Evolutionary conservation across 1,140 invertebrate species (phyloP).

Genomic region (Panagrolaimus sp.): DNA sequence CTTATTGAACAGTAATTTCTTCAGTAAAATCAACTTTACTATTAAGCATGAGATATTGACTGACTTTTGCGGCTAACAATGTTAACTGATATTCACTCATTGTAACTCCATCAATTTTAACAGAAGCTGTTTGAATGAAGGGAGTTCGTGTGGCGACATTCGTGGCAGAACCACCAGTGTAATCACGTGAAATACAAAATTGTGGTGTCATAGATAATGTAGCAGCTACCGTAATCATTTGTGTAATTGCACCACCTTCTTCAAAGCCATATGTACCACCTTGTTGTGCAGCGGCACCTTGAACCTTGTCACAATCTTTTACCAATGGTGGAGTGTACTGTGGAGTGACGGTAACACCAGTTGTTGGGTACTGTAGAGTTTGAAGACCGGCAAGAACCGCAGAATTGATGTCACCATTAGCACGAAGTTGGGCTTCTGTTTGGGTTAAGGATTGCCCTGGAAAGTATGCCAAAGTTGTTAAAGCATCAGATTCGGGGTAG

Average conservation of each 20-base stretch:
- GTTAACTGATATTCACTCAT: constrained; percentile 10
- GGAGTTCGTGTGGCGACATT: not conserved
- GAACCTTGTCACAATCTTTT: constrained; percentile 16
- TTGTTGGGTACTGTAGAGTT: not conserved
- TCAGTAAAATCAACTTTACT: constrained; percentile 4
- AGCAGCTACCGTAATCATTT: not conserved
- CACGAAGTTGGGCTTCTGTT: not conserved
- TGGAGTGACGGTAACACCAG: not conserved
- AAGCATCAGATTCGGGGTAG: constrained; percentile 9
- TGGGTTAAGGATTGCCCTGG: constrained; percentile 17
- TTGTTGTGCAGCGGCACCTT: not conserved
- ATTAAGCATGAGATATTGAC: not conserved
- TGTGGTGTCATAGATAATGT: not conserved
- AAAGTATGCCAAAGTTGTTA: constrained; percentile 9
- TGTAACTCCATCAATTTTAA: not conserved
- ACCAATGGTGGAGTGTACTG: constrained; percentile 4
- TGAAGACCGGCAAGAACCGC: not conserved
- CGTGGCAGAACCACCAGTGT: not conserved
- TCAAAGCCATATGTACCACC: not conserved
- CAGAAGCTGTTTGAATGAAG: not conserved
- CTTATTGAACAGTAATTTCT: constrained; percentile 15
- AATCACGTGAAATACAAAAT: not conserved
- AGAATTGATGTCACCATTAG: not conserved
- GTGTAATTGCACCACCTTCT: constrained; percentile 17
- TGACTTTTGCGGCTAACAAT: not conserved